Evolutionary conservation across 2,113 vertebrate genomes (phyloP), one percentile per base, ranked within the genome.

Genomic region (Cheilinus undulatus): DNA sequence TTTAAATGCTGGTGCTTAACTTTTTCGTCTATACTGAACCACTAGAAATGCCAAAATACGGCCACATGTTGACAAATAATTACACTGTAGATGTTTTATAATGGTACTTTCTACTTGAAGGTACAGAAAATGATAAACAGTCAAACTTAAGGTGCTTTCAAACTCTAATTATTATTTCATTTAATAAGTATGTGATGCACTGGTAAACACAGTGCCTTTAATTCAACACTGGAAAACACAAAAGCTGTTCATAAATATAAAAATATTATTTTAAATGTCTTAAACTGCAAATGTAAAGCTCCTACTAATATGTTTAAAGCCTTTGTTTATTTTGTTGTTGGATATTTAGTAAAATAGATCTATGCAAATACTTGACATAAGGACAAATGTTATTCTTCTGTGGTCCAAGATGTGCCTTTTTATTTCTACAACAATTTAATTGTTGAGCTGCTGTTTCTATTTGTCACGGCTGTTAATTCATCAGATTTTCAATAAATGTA

Each of bases 281-380:
- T 28, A 13, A 48, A 50, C 34, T 45, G 58, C 19, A 34, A 9
- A 45, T 4, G 0, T 12, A 15, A 3, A 36, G n/a, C 54, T 61
- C 24, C 17, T n/a, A 42, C 32, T 20, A 36, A 57, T n/a, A 14
- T 63, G 20, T 14, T 57, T n/a, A 12, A 40, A 52, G 20, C 48
- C 23, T 53, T 34, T 7, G 32, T 34, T 7, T 49, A 22, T 62
- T 67, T 26, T 30, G 24, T 15, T 73, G 26, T 42, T 12, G 14
- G 36, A 38, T 15, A 13, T 22, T n/a, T 2, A 4, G 20, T 38
- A 13, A 38, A 32, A 13, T 8, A 12, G 22, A 56, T 2, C 13
- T 57, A 42, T 59, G 60, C 54, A 68, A 67, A 62, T 24, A 36
- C 15, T 24, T 40, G 8, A 65, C 46, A 72, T 10, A 5, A 57